phyloP scores from a whole-genome alignment of 1,140 invertebrate genomes.

The Ylistrum balloti region DNA sequence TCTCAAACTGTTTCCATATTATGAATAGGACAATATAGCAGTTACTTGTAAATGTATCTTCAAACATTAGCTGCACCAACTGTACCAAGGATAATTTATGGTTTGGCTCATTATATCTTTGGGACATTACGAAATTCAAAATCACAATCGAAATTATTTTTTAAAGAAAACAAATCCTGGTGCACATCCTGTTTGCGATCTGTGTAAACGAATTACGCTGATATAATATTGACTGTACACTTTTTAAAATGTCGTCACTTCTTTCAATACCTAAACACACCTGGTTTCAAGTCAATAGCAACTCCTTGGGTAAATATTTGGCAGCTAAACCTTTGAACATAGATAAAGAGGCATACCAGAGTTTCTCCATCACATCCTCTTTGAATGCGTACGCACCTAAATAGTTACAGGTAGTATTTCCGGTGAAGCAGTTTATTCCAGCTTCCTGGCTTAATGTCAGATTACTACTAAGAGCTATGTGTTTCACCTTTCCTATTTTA shows the following conservation, averaged over 20 bases:
- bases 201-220: no score
- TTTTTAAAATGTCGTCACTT: not conserved
- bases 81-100: no score
- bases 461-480: slow-evolving; percentile 54
- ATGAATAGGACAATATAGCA: no score
- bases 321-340: slow-evolving; percentile 41
- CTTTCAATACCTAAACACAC: not conserved
- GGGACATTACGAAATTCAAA: no score
- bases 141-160: no score
- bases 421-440: slow-evolving; percentile 63
- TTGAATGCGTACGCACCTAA: slow-evolving; percentile 47
- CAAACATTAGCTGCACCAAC: no score
- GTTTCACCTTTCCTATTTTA: slow-evolving; percentile 60
- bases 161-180: no score
- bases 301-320: slow-evolving; percentile 48
- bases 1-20: no score
- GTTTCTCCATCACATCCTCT: slow-evolving; percentile 48
- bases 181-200: no score
- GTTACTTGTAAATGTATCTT: no score
- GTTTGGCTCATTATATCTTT: no score
- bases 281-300: slow-evolving; percentile 5
- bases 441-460: slow-evolving; percentile 59
- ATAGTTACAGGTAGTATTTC: slow-evolving; percentile 48
- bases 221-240: not conserved
- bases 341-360: slow-evolving; percentile 51